Evolutionary conservation across 2,113 vertebrate species (phyloP).

Genomic region (Scortum barcoo): DNA sequence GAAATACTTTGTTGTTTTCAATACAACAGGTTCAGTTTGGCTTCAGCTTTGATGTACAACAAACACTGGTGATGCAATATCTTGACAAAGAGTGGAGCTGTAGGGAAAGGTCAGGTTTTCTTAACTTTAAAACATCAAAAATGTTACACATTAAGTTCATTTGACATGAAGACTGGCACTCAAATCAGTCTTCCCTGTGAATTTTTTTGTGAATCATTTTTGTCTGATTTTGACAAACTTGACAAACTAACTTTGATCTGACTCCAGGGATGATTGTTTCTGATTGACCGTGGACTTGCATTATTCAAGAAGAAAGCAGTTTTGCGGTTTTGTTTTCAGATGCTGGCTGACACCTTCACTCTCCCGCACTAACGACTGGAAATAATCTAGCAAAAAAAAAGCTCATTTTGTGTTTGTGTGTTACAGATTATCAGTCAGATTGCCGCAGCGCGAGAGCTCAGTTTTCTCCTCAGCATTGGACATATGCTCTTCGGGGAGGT

Average conservation of each 20-base stretch:
- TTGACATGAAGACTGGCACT: not conserved
- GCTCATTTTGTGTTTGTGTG: conserved; percentile 32
- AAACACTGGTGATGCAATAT: not conserved
- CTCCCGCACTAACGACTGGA: not conserved
- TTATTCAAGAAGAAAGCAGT: not conserved
- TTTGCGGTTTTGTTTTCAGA: not conserved
- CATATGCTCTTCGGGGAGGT: conserved; percentile 83
- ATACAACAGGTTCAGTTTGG: not conserved
- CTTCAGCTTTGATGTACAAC: not conserved
- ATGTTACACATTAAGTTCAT: too few relatives aligned
- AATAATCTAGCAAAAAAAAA: conserved; percentile 1
- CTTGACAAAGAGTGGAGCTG: not conserved
- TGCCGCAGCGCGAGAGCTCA: conserved; percentile 91
- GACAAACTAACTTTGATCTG: not conserved
- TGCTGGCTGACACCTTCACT: too few relatives aligned
- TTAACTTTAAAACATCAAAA: not conserved
- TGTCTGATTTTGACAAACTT: too few relatives aligned
- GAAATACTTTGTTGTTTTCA: not conserved
- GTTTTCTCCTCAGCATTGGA: conserved; percentile 86
- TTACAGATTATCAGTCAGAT: conserved; percentile 90
- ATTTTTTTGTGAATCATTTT: not conserved
- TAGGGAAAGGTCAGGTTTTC: conserved; percentile 3
- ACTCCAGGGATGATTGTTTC: not conserved
- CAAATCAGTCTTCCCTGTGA: not conserved
- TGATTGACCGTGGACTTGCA: not conserved